Evolutionary conservation across 1,140 invertebrate genomes (phyloP).

Genomic region (Pachyrhynchus sulphureomaculatus): DNA sequence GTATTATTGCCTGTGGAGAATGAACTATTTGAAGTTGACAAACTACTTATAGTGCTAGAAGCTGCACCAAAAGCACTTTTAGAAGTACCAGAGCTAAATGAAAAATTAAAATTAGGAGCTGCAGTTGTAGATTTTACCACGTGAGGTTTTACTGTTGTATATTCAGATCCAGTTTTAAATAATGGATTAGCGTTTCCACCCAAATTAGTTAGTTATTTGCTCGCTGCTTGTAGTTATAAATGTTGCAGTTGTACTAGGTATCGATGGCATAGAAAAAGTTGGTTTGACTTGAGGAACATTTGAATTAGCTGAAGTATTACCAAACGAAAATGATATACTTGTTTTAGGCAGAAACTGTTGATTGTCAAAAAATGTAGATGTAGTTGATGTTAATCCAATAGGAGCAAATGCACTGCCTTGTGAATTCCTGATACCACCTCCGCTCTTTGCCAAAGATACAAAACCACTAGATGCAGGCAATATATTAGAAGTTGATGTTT

Average conservation of each 20-base stretch:
- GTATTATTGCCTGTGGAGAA: too few species aligned
- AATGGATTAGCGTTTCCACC: not conserved
- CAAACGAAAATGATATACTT: not conserved
- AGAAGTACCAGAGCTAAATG: not conserved
- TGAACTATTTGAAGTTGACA: not conserved
- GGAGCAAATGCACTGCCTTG: constrained; percentile 18
- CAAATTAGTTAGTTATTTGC: not conserved
- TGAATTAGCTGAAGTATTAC: not conserved
- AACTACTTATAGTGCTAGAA: not conserved
- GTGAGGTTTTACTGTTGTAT: not conserved
- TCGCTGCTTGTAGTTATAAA: not conserved
- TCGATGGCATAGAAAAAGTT: not conserved
- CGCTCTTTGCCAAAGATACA: constrained; percentile 4
- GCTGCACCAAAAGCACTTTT: not conserved
- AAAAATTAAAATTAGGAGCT: not conserved
- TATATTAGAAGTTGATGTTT: not conserved
- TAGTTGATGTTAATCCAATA: not conserved
- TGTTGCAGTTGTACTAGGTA: not conserved
- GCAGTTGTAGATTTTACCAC: not conserved
- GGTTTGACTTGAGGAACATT: not conserved
- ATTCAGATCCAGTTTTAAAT: not conserved
- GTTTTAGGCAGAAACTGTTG: not conserved
- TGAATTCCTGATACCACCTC: constrained; percentile 1
- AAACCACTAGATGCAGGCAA: not conserved
- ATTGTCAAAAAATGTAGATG: not conserved